Base-by-base conservation (phyloP, 2,797 vertebrate species). In the Arrhamphus sclerolepis region DNA sequence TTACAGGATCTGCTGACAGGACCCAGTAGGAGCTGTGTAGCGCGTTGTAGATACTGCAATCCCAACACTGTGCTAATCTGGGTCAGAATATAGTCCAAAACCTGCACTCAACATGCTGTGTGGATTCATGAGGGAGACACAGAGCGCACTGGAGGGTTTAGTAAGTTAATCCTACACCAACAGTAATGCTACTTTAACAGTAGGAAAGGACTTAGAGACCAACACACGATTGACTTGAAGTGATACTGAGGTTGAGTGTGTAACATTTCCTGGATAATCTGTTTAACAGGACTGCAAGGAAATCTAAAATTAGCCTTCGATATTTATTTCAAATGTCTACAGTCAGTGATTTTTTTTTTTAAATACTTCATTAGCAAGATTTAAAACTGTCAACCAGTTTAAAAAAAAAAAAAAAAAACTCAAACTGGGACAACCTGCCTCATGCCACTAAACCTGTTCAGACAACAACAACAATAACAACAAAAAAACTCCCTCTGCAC, bases 131-230 rank as follows among this genome's bases (percentile, higher is more conserved):
- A 58, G 77, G 47, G 69, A 40, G 68, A 64, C 52, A 42, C 67
- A 63, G 57, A 44, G 62, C 24, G 69, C 51, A 62, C 18, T 16
- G 43, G 43, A 48, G 60, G 80, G 43, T 85, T 82, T 78, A 82
- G 39, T 31, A 71, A 71, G 78, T 86, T 90, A 87, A 90, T 89
- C 84, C 79, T 72, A 78, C 77, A 77, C 71, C 71, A 62, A 59
- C 63, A 51, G 71, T 87, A 85, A 87, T 82, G 68, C 84, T 83
- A 17, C 82, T 88, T 85, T 84, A 83, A 74, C 85, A 84, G 81
- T 75, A 77, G 75, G 70, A 84, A 64, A 68, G 62, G 80, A 82
- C 75, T 89, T 86, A 82, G 39, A 75, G 72, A 66, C 74, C 73
- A 89, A 80, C 78, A 61, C 77, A 79, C 40, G 52, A 83, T 85